phyloP scores from a whole-genome alignment of 2,113 vertebrate genomes.

The Coregonus clupeaformis region DNA sequence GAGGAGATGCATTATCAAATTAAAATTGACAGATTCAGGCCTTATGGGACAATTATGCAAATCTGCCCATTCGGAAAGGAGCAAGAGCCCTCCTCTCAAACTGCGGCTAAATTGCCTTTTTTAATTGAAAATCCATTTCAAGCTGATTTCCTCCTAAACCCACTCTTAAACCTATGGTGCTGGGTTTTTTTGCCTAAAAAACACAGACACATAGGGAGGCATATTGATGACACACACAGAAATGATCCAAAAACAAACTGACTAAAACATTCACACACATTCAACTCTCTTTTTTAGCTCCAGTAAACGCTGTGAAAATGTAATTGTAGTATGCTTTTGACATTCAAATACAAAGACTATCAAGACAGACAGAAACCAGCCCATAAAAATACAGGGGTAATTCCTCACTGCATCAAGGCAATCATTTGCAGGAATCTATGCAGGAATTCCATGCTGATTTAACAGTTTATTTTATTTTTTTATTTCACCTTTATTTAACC shows the following conservation, averaged over 20 bases:
- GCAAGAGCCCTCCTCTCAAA: conserved; percentile 50
- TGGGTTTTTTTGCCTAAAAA: conserved; percentile 16
- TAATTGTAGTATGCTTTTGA: no score
- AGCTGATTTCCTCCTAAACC: conserved; percentile 37
- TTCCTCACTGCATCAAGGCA: no score
- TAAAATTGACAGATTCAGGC: conserved; percentile 72
- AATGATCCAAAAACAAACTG: neutral
- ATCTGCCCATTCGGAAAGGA: conserved; percentile 56
- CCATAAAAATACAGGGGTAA: no score
- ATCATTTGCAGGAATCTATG: no score
- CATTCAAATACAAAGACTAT: no score
- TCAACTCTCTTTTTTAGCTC: no score
- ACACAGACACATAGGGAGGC: neutral
- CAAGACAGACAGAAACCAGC: no score
- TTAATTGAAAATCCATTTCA: conserved; percentile 56
- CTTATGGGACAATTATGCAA: conserved; percentile 72
- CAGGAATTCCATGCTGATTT: neutral
- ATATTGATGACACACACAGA: neutral
- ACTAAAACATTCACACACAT: no score
- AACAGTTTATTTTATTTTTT: no score
- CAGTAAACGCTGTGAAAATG: no score
- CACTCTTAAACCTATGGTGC: neutral
- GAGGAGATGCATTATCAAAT: conserved; percentile 72
- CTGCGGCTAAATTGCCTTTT: conserved; percentile 51
- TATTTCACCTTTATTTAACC: no score